These are phyloP conservation scores for Danionella dracula DNA, from an alignment of 2,797 vertebrate genomes.

Conservation along the genomic window DNA sequence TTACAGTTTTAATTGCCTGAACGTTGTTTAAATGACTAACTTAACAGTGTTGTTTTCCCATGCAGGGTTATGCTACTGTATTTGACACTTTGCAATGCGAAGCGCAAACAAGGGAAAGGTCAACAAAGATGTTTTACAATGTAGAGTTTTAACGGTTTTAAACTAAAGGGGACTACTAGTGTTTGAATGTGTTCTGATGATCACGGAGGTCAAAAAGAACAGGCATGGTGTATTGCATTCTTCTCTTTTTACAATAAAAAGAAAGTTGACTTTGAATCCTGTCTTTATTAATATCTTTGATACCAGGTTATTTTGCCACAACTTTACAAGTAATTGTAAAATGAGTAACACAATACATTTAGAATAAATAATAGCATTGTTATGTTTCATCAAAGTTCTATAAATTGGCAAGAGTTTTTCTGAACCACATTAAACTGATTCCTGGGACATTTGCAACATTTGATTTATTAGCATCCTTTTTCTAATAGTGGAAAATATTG, in stretches of 20 bases:
- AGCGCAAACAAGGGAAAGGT: conserved; percentile 27
- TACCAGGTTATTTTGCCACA: no score
- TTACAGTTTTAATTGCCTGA: conserved; percentile 52
- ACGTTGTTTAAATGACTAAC: conserved; percentile 57
- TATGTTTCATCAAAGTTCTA: no score
- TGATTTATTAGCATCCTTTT: not conserved
- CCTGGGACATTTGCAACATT: not conserved
- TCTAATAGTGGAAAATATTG: not conserved
- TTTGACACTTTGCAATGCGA: conserved; percentile 70
- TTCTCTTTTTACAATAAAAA: conserved; percentile 41
- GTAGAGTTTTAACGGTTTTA: not conserved
- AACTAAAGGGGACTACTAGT: conserved; percentile 8
- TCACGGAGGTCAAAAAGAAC: conserved; percentile 9
- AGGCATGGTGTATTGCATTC: conserved; percentile 2
- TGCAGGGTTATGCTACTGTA: conserved; percentile 55
- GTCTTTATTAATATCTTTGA: not conserved
- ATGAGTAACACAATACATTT: no score
- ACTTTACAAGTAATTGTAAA: no score
- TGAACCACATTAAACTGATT: not conserved
- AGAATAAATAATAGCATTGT: no score
- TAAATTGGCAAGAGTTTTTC: not conserved
- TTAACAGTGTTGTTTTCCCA: conserved; percentile 9
- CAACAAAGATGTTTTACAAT: conserved; percentile 24
- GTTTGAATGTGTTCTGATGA: conserved; percentile 13
- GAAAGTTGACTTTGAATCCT: not conserved